A percentile compares a stretch with the other conserved stretches of the same genome.
Evolutionary conservation across 2,113 vertebrate species (phyloP).

Genomic region (Tympanuchus pallidicinctus): DNA sequence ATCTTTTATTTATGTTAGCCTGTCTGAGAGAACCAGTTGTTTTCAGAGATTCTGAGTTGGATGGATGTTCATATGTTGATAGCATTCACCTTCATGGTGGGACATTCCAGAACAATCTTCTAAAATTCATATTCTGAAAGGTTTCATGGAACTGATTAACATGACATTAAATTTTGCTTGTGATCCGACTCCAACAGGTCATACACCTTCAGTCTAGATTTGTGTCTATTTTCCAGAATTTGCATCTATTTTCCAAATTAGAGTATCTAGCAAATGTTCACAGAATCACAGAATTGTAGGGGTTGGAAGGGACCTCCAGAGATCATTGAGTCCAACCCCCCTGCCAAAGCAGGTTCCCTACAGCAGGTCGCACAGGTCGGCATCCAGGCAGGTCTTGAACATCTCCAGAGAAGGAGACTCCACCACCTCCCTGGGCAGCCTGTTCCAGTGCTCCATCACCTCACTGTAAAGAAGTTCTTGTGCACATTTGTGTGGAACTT

Average conservation of each 20-base stretch:
- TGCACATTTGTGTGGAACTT: no score
- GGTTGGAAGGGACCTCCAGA: no score
- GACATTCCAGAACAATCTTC: background rate
- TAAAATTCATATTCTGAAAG: background rate
- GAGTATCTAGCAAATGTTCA: background rate
- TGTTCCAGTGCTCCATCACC: no score
- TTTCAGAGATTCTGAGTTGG: background rate
- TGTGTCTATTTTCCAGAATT: background rate
- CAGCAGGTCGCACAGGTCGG: no score
- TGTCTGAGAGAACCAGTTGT: background rate
- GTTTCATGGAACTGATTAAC: background rate
- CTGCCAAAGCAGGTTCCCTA: no score
- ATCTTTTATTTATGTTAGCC: background rate
- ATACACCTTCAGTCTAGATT: background rate
- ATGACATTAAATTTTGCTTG: background rate
- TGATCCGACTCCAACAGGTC: background rate
- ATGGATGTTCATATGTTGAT: background rate
- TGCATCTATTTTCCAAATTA: background rate
- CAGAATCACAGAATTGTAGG: no score
- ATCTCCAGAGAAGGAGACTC: no score
- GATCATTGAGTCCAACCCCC: no score
- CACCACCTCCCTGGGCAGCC: no score
- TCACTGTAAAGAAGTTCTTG: no score
- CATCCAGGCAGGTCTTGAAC: no score
- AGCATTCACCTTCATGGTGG: background rate